Conservation (phyloP, 2,113 vertebrate species). For the Micronycteris hirsuta region DNA sequence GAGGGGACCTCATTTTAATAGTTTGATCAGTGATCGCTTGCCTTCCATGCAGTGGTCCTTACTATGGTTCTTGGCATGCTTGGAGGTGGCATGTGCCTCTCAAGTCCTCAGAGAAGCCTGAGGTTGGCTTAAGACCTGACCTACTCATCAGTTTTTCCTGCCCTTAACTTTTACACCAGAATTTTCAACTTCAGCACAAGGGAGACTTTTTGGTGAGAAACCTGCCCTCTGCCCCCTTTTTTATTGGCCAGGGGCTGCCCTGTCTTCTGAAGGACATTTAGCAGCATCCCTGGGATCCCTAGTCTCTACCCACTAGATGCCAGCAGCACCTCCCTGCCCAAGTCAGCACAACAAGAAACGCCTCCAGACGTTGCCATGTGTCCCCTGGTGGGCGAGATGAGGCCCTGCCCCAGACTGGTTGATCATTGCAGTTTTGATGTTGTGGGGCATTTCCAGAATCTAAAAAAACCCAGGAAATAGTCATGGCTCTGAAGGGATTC, state of each 20-base stretch:
- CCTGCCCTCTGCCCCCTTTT: too few relatives aligned
- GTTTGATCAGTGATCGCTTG: neutral
- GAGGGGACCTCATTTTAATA: neutral
- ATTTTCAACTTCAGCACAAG: neutral
- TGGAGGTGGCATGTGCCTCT: neutral
- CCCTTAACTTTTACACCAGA: neutral
- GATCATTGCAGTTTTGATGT: neutral
- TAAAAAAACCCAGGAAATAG: neutral
- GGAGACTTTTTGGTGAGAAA: neutral
- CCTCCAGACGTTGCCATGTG: neutral
- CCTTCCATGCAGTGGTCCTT: neutral
- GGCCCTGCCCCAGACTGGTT: neutral
- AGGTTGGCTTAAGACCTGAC: too few relatives aligned
- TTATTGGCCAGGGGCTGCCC: neutral
- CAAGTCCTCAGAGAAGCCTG: neutral
- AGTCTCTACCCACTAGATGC: neutral
- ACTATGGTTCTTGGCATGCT: neutral
- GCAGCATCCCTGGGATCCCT: neutral
- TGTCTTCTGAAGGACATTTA: rapidly evolving
- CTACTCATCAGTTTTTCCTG: neutral
- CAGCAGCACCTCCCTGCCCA: neutral
- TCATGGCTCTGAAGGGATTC: too few relatives aligned
- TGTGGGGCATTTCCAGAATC: neutral
- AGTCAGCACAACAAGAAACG: neutral
- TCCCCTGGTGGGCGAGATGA: neutral